Evolutionary conservation across 2,888 invertebrate genomes (phyloP).

Genomic region (Melieria picta): DNA sequence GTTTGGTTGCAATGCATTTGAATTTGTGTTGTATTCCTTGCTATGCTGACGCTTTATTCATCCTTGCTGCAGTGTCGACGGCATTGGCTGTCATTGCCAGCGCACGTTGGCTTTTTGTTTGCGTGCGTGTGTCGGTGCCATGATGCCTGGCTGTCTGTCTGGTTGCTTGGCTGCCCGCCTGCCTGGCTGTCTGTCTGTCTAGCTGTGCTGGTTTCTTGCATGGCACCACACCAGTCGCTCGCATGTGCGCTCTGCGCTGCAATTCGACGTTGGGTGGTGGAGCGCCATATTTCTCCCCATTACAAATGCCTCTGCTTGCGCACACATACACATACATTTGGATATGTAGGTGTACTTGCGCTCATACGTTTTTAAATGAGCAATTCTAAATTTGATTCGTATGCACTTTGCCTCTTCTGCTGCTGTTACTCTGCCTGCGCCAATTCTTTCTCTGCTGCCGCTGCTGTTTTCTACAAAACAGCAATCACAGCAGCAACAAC

Average conservation of each 20-base stretch:
- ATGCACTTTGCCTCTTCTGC: background rate
- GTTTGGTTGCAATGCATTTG: conserved; percentile 3
- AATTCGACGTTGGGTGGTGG: too few species aligned
- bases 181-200: too few species aligned
- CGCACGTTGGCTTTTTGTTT: background rate
- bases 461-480: conserved; percentile 14
- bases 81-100: too few species aligned
- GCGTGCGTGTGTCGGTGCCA: background rate
- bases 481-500: background rate
- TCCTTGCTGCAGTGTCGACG: background rate
- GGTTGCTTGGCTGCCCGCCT: too few species aligned
- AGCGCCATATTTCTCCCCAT: too few species aligned
- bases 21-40: conserved; percentile 2
- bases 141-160: background rate
- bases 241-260: background rate
- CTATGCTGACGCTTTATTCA: background rate
- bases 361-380: background rate
- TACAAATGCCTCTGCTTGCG: background rate
- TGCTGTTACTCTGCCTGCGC: too few species aligned
- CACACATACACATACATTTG: conserved; percentile 3
- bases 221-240: background rate
- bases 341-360: conserved; percentile 9
- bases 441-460: too few species aligned
- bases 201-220: too few species aligned
- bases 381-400: conserved; percentile 1